A percentile compares a stretch with the other conserved stretches of the same genome.
Conservation (phyloP, 2,888 invertebrate species). For the Girardia tigrina region DNA sequence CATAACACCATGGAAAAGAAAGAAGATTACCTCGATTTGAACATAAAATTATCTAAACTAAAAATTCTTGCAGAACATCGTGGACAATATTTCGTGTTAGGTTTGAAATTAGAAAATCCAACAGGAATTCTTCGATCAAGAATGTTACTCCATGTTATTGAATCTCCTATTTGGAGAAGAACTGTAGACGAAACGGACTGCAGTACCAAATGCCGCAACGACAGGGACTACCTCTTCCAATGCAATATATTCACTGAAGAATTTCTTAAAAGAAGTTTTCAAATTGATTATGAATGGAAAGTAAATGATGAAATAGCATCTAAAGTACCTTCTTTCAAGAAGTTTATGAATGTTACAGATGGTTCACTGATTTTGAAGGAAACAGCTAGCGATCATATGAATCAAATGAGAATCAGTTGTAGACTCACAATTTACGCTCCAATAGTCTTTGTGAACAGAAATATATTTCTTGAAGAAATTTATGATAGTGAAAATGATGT, state of each 20-base stretch:
- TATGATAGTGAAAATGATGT: no score
- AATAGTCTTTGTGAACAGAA: no score
- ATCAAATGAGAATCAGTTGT: no score
- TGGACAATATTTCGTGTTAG: not conserved
- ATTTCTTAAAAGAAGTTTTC: not conserved
- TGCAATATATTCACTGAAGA: not conserved
- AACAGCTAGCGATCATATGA: no score
- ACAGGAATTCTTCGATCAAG: not conserved
- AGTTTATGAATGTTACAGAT: no score
- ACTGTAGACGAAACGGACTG: not conserved
- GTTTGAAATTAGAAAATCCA: not conserved
- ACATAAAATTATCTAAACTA: not conserved
- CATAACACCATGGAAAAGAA: not conserved
- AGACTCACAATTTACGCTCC: no score
- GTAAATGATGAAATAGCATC: not conserved
- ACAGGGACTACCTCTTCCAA: not conserved
- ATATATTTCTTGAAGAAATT: no score
- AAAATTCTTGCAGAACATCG: not conserved
- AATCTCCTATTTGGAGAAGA: not conserved
- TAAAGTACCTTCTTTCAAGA: no score
- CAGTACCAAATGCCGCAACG: not conserved
- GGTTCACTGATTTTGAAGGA: no score
- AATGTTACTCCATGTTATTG: not conserved
- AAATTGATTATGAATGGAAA: slow-evolving; percentile 14
- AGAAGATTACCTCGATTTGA: not conserved